A percentile compares a stretch with the other conserved stretches of the same genome.
Evolutionary conservation across 1,140 invertebrate species (phyloP).

Genomic region (Brachionus sp.): DNA sequence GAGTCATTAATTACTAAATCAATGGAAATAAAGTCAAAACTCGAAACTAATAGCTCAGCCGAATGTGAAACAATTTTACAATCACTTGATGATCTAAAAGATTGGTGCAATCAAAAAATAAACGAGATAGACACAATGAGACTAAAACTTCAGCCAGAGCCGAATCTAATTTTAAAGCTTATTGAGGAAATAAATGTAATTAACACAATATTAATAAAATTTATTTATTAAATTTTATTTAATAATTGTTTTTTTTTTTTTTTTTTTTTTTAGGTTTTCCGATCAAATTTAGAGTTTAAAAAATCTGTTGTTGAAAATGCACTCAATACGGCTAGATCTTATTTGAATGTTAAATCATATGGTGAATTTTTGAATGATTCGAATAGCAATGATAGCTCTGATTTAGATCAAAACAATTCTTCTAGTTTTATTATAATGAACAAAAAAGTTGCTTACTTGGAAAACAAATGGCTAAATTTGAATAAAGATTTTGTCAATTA

Average conservation of each 20-base stretch:
- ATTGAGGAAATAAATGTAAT: background rate
- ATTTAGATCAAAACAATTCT: background rate
- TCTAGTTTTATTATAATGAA: background rate
- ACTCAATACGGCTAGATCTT: background rate
- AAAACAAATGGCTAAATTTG: background rate
- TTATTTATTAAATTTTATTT: no score
- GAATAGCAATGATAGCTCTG: background rate
- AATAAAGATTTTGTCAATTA: background rate
- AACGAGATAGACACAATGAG: background rate
- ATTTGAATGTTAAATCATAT: background rate
- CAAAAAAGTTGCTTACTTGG: background rate
- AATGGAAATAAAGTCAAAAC: constrained; percentile 7
- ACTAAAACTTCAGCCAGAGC: constrained; percentile 7
- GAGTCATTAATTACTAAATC: constrained; percentile 1
- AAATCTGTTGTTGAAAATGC: constrained; percentile 26
- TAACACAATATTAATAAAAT: background rate
- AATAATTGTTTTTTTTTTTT: background rate
- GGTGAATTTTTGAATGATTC: background rate
- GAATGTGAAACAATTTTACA: background rate
- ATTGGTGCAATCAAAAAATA: constrained; percentile 3
- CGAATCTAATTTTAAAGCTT: background rate
- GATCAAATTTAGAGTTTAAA: constrained; percentile 34
- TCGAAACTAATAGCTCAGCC: background rate
- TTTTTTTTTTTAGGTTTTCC: background rate
- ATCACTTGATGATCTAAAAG: background rate